phyloP scores from a whole-genome alignment of 1,140 invertebrate genomes.

The Pissodes strobi region DNA sequence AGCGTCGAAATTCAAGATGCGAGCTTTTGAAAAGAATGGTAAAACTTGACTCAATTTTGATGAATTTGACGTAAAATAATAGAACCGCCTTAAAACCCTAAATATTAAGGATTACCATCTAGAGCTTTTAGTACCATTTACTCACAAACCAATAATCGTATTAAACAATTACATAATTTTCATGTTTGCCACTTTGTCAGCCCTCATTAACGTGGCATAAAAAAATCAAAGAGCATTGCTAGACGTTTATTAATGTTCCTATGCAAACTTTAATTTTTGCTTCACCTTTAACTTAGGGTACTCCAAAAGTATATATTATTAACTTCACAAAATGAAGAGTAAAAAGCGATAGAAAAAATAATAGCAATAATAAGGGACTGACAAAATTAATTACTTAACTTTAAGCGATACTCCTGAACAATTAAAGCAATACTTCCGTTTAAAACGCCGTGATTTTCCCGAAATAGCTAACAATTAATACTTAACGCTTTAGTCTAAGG shows the following conservation, averaged over 20 bases:
- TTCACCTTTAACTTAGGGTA: too few relatives aligned
- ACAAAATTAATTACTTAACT: slow-evolving; percentile 20
- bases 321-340: too few relatives aligned
- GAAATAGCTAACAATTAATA: slow-evolving; percentile 32
- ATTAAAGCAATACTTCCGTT: slow-evolving; percentile 36
- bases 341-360: too few relatives aligned
- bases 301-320: too few relatives aligned
- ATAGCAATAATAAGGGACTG: too few relatives aligned
- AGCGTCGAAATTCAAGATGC: too few relatives aligned
- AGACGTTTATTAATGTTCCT: too few relatives aligned
- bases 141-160: neutral
- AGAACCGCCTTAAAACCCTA: neutral
- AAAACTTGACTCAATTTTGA: too few relatives aligned
- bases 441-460: slow-evolving; percentile 20
- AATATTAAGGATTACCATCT: slow-evolving; percentile 21
- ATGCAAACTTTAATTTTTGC: too few relatives aligned
- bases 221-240: neutral
- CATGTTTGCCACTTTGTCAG: neutral
- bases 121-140: slow-evolving; percentile 8
- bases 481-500: slow-evolving; percentile 3
- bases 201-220: neutral
- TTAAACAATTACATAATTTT: neutral
- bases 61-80: too few relatives aligned
- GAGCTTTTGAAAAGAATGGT: too few relatives aligned
- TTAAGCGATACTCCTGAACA: slow-evolving; percentile 30